Percentiles rank a stretch among this genome's conserved stretches.
phyloP scores from a whole-genome alignment of 2,888 invertebrate species.

The Branchipolynoe longqiensis region DNA sequence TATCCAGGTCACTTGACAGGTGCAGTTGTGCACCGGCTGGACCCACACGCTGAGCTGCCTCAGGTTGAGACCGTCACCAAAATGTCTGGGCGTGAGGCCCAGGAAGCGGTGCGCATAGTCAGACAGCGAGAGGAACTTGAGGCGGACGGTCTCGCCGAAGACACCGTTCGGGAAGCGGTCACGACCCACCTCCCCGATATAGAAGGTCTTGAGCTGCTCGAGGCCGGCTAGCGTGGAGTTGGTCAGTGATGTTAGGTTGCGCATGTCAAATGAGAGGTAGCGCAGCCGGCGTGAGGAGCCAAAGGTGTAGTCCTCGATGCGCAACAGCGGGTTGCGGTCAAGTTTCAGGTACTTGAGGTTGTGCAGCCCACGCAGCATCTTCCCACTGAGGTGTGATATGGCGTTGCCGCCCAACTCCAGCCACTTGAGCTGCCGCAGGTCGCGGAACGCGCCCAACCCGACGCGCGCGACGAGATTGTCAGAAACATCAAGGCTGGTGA shows the following conservation, averaged over 20 bases:
- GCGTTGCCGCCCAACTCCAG: slow-evolving; percentile 63
- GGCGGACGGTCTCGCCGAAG: slow-evolving; percentile 38
- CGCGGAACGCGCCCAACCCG: slow-evolving; percentile 55
- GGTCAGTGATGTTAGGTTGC: slow-evolving; percentile 55
- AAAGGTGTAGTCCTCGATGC: slow-evolving; percentile 60
- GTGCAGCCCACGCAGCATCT: slow-evolving; percentile 58
- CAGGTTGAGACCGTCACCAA: slow-evolving; percentile 34
- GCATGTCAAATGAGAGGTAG: slow-evolving; percentile 63
- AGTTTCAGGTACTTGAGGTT: slow-evolving; percentile 62
- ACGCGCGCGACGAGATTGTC: slow-evolving; percentile 59
- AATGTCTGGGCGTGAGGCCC: slow-evolving; percentile 53
- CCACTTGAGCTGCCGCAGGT: slow-evolving; percentile 60
- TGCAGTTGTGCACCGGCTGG: slow-evolving; percentile 60
- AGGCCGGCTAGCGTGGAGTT: slow-evolving; percentile 60
- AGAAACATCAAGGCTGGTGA: slow-evolving; percentile 63
- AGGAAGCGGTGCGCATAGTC: slow-evolving; percentile 58
- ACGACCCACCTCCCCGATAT: slow-evolving; percentile 61
- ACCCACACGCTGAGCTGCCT: slow-evolving; percentile 61
- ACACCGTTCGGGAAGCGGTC: slow-evolving; percentile 45
- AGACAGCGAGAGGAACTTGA: slow-evolving; percentile 60
- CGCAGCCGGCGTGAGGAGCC: slow-evolving; percentile 43
- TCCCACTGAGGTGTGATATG: slow-evolving; percentile 53
- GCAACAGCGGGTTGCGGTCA: slow-evolving; percentile 60
- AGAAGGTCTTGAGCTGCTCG: slow-evolving; percentile 61
- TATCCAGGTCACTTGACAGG: slow-evolving; percentile 62